Conservation (phyloP, 1,140 invertebrate genomes). For the Neocloeon triangulifer region DNA sequence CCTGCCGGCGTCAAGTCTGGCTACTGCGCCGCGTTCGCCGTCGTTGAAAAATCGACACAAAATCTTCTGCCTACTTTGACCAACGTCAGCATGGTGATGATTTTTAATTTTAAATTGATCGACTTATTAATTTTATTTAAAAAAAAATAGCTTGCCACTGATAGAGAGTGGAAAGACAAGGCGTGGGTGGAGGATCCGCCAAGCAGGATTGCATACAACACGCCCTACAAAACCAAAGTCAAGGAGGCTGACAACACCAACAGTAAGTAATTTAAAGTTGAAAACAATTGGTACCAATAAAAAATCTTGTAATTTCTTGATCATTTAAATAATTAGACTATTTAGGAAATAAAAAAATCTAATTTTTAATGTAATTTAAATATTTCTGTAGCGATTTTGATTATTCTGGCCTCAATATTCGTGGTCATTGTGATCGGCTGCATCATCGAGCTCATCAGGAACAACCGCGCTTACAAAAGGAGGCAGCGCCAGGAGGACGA, state of each 20-base stretch:
- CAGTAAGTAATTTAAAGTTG: background rate
- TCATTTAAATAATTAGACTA: background rate
- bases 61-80: slow-evolving; percentile 39
- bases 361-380: background rate
- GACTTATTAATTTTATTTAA: background rate
- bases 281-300: background rate
- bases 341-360: background rate
- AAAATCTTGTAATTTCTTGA: background rate
- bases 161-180: slow-evolving; percentile 23
- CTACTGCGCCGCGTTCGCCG: slow-evolving; percentile 54
- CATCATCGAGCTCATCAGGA: slow-evolving; percentile 15
- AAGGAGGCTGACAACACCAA: background rate
- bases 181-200: slow-evolving; percentile 63
- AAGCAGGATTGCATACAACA: slow-evolving; percentile 33
- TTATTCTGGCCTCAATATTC: slow-evolving; percentile 14
- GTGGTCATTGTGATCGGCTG: slow-evolving; percentile 13
- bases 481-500: slow-evolving; percentile 41
- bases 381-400: slow-evolving; percentile 14
- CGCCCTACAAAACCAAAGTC: too few species aligned
- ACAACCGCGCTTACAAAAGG: slow-evolving; percentile 25
- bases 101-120: background rate
- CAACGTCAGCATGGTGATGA: slow-evolving; percentile 22
- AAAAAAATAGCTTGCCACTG: background rate
- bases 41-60: slow-evolving; percentile 28
- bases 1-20: slow-evolving; percentile 61